Conservation (phyloP, 2,113 vertebrate genomes). For the Pollachius pollachius region DNA sequence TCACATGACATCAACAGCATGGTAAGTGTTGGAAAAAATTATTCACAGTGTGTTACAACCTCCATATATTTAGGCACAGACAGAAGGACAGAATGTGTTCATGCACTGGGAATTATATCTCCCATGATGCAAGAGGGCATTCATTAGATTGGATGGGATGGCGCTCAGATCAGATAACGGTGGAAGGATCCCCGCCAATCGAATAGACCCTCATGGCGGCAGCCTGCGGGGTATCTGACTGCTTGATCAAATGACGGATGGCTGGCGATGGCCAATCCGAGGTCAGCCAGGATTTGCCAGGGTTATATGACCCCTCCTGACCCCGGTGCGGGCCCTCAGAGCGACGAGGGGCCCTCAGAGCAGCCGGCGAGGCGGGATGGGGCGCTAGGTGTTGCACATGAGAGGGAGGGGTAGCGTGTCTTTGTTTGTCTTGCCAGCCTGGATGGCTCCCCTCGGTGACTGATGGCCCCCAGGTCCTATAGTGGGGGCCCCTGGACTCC, state of each 20-base stretch:
- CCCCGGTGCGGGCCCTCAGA: constrained; percentile 44
- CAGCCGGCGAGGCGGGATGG: neutral
- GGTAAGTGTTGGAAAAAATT: neutral
- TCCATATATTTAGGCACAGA: neutral
- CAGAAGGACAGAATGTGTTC: too few relatives aligned
- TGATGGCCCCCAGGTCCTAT: constrained; percentile 54
- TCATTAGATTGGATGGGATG: neutral
- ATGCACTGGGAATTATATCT: too few relatives aligned
- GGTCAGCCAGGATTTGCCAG: constrained; percentile 62
- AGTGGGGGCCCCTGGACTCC: constrained; percentile 38
- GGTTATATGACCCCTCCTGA: constrained; percentile 73
- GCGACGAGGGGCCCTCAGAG: neutral
- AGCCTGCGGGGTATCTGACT: constrained; percentile 19
- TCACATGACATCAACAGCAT: neutral
- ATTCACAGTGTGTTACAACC: neutral
- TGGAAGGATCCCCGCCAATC: constrained; percentile 1
- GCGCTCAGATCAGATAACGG: neutral
- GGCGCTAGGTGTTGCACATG: constrained; percentile 12
- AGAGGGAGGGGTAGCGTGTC: constrained; percentile 20
- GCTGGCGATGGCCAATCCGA: constrained; percentile 45
- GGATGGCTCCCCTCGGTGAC: constrained; percentile 55
- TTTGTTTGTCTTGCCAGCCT: constrained; percentile 69
- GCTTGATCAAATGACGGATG: constrained; percentile 65
- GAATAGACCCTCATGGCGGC: constrained; percentile 11
- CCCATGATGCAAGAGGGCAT: too few relatives aligned